Percentiles rank a stretch among this genome's conserved stretches.
Conservation (phyloP, 2,888 invertebrate species). For the Machimus rusticus region DNA sequence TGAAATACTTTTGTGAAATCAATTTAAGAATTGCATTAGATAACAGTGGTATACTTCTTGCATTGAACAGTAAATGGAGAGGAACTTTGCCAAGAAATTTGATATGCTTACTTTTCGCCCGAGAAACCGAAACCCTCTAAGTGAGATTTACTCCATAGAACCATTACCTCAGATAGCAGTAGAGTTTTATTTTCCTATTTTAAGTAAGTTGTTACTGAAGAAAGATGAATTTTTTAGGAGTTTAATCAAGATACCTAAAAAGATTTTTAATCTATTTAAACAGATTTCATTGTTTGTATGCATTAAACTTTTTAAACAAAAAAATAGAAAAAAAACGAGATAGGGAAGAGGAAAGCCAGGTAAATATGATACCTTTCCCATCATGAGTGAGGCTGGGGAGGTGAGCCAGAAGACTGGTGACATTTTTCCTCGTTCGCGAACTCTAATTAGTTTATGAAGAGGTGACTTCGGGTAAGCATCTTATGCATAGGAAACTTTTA, state of each 20-base stretch:
- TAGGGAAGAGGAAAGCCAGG: not conserved
- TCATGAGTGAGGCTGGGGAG: conserved; percentile 1
- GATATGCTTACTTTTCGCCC: not conserved
- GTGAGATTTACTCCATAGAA: not conserved
- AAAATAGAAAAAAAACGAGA: not conserved
- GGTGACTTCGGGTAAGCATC: conserved; percentile 12
- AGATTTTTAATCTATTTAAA: not conserved
- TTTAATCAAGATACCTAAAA: not conserved
- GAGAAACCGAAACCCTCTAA: conserved; percentile 22
- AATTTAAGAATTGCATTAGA: not conserved
- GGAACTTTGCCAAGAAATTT: not conserved
- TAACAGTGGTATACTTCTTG: not conserved
- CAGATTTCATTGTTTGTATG: not conserved
- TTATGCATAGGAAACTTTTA: not conserved
- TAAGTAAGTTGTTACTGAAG: not conserved
- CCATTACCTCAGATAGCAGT: not conserved
- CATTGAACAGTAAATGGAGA: not conserved
- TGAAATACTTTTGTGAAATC: not conserved
- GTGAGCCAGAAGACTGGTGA: not conserved
- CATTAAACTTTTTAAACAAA: not conserved
- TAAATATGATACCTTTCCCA: not conserved
- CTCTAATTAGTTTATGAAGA: conserved; percentile 30
- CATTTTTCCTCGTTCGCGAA: not conserved
- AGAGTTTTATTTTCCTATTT: not conserved
- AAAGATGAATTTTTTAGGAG: not conserved